Evolutionary conservation across 2,888 invertebrate genomes (phyloP), one percentile per base, ranked within the genome.

Genomic region (Agelastica alni): DNA sequence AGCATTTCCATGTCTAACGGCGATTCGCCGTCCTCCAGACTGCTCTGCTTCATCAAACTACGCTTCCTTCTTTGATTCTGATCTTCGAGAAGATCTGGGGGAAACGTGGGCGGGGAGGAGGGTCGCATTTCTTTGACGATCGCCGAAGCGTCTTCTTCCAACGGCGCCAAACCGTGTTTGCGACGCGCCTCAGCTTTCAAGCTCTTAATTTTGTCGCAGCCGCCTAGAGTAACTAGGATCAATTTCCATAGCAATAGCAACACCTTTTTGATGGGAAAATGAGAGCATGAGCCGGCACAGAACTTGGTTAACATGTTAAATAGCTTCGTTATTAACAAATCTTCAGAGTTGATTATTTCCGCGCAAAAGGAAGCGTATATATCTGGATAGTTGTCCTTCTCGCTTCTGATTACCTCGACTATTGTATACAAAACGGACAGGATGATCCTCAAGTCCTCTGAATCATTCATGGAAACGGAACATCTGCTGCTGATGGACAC

Each of bases 231-330:
- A 2, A 96, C 87, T 45, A 99, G 80, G 53, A 97, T 85, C 6
- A 94, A 85, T 80, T 99, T 99, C 99, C 99, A 99, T 12, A 99
- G 79, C 2, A 68, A 52, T 41, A 99, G 79, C 12, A 99, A 80
- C 6, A 98, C 93, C 79, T 99, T 99, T 75, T 96, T 97, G 87
- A 99, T 97, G 2, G 99, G 99, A 78, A 96, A 98, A 79, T 98
- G 96, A 12, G 97, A 95, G 4, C 94, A 91, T 17, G 90, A 88
- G 1, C 97, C 97, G 65, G 94, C 93, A 78, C 98, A 98, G 73
- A 98, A 95, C 65, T 91, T 86, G 22, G 96, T 96, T 18, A 98
- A 93, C 97, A 99, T 97, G 60, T 92, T 89, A 54, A 99, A 83
- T 46, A 99, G 80, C 70, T 94, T 92, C 2, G 96, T 88, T 28